These are phyloP conservation scores for Trichogramma pretiosum DNA, from an alignment of 1,140 invertebrate species.

Conservation along the genomic window DNA sequence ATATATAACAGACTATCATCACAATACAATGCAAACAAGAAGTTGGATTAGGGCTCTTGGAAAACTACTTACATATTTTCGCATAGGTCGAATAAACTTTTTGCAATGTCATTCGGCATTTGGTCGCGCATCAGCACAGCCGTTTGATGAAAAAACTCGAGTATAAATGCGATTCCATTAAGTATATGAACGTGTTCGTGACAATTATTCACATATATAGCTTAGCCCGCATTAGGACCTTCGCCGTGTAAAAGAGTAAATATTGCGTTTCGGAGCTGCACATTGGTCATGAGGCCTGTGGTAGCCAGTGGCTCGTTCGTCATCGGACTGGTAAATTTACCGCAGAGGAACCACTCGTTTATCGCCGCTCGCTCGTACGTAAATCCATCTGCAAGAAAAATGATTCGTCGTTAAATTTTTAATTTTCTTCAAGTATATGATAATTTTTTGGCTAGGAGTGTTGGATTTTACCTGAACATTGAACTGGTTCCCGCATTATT, in stretches of 20 bases:
- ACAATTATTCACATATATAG: too few species aligned
- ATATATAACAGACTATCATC: too few species aligned
- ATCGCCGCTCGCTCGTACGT: conserved; percentile 70
- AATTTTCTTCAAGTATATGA: not conserved
- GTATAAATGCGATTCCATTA: too few species aligned
- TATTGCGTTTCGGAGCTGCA: conserved; percentile 36
- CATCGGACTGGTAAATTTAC: conserved; percentile 67
- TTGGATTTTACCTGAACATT: conserved; percentile 53
- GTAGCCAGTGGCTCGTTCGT: conserved; percentile 57
- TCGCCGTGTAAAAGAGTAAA: conserved; percentile 32
- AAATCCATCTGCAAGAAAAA: conserved; percentile 56
- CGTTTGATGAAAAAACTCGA: too few species aligned
- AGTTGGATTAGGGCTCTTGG: too few species aligned
- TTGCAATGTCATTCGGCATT: too few species aligned
- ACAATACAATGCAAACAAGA: too few species aligned
- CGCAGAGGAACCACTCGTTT: conserved; percentile 63
- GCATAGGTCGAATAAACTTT: too few species aligned
- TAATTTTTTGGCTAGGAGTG: not conserved
- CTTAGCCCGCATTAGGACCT: conserved; percentile 13
- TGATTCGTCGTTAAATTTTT: not conserved
- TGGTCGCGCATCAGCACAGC: too few species aligned
- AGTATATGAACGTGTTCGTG: too few species aligned
- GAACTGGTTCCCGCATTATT: conserved; percentile 69
- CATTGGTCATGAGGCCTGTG: conserved; percentile 52
- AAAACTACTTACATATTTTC: too few species aligned